phyloP scores from a whole-genome alignment of 2,797 vertebrate species.

The Pitangus sulphuratus region DNA sequence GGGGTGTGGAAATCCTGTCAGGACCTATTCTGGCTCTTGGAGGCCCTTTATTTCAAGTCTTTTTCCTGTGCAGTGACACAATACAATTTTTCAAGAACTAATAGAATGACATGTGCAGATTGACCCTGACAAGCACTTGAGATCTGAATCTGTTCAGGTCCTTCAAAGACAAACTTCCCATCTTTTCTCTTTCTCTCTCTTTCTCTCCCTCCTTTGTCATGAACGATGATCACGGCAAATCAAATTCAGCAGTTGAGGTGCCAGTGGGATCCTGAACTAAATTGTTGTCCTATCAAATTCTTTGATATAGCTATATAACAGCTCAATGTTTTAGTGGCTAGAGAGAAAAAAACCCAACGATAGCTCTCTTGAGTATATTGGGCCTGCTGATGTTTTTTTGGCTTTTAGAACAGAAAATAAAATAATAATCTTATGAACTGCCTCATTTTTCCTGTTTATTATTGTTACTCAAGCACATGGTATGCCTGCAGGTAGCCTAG shows the following conservation, averaged over 20 bases:
- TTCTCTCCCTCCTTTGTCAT: not conserved
- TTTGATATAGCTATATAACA: not conserved
- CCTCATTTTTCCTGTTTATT: slow-evolving; percentile 52
- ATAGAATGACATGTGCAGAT: not conserved
- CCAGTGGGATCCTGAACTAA: not conserved
- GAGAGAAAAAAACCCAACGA: not conserved
- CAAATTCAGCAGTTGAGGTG: not conserved
- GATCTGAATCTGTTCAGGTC: not conserved
- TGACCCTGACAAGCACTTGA: not conserved
- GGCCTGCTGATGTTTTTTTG: not conserved
- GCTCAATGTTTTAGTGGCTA: not conserved
- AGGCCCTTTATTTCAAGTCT: not conserved
- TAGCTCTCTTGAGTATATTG: not conserved
- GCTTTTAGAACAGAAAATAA: slow-evolving; percentile 44
- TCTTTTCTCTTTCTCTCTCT: not conserved
- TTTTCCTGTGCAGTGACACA: not conserved
- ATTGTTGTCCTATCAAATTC: not conserved
- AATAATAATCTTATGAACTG: slow-evolving; percentile 10
- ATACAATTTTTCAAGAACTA: not conserved
- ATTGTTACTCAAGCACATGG: slow-evolving; percentile 46
- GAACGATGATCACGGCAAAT: not conserved
- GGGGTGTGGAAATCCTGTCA: not conserved
- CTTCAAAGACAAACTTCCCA: not conserved
- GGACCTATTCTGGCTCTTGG: not conserved
- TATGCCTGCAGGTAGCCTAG: slow-evolving; percentile 29